Evolutionary conservation across 2,888 invertebrate genomes (phyloP).

Genomic region (Quadriops clusia): DNA sequence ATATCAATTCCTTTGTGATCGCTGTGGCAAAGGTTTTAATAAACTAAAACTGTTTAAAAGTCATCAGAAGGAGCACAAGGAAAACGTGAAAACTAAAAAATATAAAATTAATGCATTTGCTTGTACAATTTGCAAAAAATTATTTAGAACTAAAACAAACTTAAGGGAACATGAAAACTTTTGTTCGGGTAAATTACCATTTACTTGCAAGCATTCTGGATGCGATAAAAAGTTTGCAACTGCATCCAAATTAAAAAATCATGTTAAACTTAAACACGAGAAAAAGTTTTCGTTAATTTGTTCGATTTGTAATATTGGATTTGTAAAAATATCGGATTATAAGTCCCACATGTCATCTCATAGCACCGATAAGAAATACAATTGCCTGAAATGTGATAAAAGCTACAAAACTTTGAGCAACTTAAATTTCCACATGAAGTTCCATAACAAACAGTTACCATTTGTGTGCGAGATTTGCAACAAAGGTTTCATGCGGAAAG

Average conservation of each 20-base stretch:
- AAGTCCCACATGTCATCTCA: conserved; percentile 34
- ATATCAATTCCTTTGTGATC: conserved; percentile 27
- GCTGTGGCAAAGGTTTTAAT: conserved; percentile 26
- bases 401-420: conserved; percentile 34
- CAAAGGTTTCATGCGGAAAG: conserved; percentile 34
- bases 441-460: conserved; percentile 28
- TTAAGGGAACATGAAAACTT: conserved; percentile 31
- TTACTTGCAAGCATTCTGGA: conserved; percentile 23
- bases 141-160: conserved; percentile 29
- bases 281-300: conserved; percentile 34
- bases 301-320: conserved; percentile 34
- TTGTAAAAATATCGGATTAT: conserved; percentile 32
- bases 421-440: conserved; percentile 34
- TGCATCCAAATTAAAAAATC: conserved; percentile 30
- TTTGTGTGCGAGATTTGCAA: conserved; percentile 28
- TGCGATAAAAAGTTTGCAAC: conserved; percentile 33
- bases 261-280: conserved; percentile 31
- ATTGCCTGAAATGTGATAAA: conserved; percentile 31
- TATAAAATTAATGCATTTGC: conserved; percentile 22
- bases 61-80: conserved; percentile 17
- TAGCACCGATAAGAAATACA: conserved; percentile 32
- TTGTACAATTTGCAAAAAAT: conserved; percentile 29
- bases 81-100: conserved; percentile 19
- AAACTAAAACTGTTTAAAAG: conserved; percentile 19
- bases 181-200: conserved; percentile 30